Evolutionary conservation across 2,797 vertebrate species (phyloP).

Genomic region (Oophaga sylvatica): DNA sequence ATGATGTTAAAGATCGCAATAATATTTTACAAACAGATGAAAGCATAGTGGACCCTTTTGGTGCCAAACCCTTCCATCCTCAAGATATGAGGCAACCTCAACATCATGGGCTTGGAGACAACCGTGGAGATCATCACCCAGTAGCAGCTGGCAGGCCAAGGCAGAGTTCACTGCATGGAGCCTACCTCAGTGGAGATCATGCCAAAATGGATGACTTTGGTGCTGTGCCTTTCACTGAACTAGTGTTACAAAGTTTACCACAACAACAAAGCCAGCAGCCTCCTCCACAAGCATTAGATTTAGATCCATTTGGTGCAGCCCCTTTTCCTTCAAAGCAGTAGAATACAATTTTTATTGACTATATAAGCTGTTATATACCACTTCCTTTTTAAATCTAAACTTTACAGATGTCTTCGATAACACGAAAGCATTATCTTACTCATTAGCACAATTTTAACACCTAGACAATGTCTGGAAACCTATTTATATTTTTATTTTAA

Average conservation of each 20-base stretch:
- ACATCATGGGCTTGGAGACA: conserved; percentile 79
- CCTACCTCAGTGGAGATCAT: conserved; percentile 70
- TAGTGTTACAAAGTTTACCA: conserved; percentile 76
- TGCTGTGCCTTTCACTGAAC: conserved; percentile 91
- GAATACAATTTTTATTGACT: conserved; percentile 57
- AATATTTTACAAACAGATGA: conserved; percentile 80
- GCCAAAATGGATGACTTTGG: conserved; percentile 92
- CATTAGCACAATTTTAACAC: conserved; percentile 38
- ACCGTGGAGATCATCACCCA: conserved; percentile 74
- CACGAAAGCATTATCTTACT: conserved; percentile 13
- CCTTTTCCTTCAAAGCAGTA: conserved; percentile 95
- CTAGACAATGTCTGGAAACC: conserved; percentile 15
- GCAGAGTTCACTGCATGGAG: conserved; percentile 75
- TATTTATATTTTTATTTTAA: conserved; percentile 45
- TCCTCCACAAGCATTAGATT: conserved; percentile 75
- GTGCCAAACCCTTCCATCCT: conserved; percentile 91
- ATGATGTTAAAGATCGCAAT: conserved; percentile 81
- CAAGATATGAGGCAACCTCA: conserved; percentile 79
- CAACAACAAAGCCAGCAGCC: conserved; percentile 73
- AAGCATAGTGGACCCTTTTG: conserved; percentile 85
- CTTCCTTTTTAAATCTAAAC: neutral
- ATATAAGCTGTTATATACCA: conserved; percentile 11
- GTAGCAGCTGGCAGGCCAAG: conserved; percentile 75
- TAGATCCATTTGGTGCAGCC: conserved; percentile 94
- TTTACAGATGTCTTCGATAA: conserved; percentile 3